Evolutionary conservation across 2,797 vertebrate species (phyloP).

Genomic region (Pogoniulus pusillus): DNA sequence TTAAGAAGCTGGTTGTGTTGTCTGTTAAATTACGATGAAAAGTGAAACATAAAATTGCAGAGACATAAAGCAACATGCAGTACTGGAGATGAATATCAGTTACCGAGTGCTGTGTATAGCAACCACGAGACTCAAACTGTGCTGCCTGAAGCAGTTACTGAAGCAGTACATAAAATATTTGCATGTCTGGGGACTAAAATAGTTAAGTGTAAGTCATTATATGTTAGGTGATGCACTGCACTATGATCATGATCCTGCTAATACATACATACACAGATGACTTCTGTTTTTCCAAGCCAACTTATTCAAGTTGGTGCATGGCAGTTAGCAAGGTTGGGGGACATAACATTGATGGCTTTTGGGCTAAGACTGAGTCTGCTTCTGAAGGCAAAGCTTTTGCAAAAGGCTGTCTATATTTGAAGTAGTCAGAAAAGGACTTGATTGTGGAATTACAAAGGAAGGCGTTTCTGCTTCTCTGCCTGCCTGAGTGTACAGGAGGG

Average conservation of each 20-base stretch:
- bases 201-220: neutral
- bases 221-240: neutral
- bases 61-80: neutral
- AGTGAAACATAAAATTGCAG: slow-evolving; percentile 10
- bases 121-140: neutral
- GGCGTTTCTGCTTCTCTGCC: neutral
- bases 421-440: neutral
- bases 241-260: neutral
- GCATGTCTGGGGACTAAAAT: neutral
- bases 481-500: neutral
- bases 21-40: slow-evolving; percentile 31
- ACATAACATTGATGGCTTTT: accelerated
- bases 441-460: neutral
- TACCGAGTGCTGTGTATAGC: neutral
- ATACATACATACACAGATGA: neutral
- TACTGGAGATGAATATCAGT: neutral
- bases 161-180: neutral
- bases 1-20: neutral
- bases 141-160: neutral
- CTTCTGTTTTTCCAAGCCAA: neutral
- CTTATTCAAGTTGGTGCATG: accelerated
- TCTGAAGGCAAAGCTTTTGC: neutral
- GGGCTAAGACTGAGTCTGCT: accelerated
- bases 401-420: neutral
- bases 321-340: neutral